Evolutionary conservation across 2,888 invertebrate genomes (phyloP), one percentile per base, ranked within the genome.

Genomic region (Phania funesta): DNA sequence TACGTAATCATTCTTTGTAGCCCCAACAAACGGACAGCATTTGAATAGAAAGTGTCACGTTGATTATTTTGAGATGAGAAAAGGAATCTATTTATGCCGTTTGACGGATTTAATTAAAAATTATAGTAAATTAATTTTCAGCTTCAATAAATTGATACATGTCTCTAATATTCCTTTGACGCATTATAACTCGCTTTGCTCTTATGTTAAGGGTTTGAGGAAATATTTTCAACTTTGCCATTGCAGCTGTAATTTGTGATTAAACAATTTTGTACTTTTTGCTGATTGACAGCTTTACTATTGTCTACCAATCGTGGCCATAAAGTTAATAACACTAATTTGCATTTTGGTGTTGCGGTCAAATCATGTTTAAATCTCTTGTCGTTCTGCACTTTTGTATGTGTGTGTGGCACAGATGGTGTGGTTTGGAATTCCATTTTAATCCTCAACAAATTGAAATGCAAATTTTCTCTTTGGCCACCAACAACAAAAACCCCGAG

Each of bases 261-360:
- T 56, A 56, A 52, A 41, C 46, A 35, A 50, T 60, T 50, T 32
- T 76, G 71, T 24, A 13, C 13, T 70, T 32, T 54, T 71, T 24
- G 50, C 52, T 65, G 73, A 80, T 70, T 83, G 76, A 80, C 83
- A 80, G 70, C 67, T 73, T 73, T 74, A 35, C 56, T 50, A 74
- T 74, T 68, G 73, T 73, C 62, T 70, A 50, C 44, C 82, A 81
- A 68, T 73, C 77, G 32, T 85, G 85, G 85, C 85, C 86, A 86
- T 85, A 87, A 86, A 88, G 86, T 89, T 89, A 88, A 89, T 88
- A 88, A 88, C 86, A 87, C 87, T 87, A 86, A 89, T 89, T 89
- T 89, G 89, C 88, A 88, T 89, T 87, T 88, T 88, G 87, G 87
- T n/a, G n/a, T 87, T 88, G 88, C 86, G 88, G 87, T 87, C 88